A percentile compares a stretch with the other conserved stretches of the same genome.
phyloP scores from a whole-genome alignment of 2,888 invertebrate species.

The Himalopsyche anomala region DNA sequence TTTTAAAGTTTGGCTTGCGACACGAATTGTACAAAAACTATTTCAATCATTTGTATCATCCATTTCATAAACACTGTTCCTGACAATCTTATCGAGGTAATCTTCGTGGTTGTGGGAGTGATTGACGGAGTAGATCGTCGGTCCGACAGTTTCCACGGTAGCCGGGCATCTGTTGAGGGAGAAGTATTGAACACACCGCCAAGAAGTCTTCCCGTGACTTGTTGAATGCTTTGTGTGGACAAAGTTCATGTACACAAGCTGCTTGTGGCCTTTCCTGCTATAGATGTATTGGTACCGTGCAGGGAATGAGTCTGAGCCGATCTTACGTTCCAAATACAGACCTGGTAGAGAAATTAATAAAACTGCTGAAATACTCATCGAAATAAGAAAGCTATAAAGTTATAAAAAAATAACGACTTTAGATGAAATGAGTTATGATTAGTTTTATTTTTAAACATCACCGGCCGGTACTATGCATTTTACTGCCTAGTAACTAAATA shows the following conservation, averaged over 20 bases:
- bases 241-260: conserved; percentile 76
- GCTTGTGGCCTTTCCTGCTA: conserved; percentile 77
- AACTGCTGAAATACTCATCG: not conserved
- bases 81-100: conserved; percentile 74
- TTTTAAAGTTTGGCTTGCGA: not conserved
- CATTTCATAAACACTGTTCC: conserved; percentile 76
- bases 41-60: conserved; percentile 57
- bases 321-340: conserved; percentile 71
- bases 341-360: conserved; percentile 68
- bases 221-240: conserved; percentile 77
- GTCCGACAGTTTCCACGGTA: conserved; percentile 75
- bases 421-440: no score
- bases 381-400: no score
- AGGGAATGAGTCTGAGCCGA: conserved; percentile 68
- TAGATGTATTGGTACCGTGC: conserved; percentile 75
- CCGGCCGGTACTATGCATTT: no score
- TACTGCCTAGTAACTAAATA: no score
- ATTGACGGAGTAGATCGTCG: conserved; percentile 75
- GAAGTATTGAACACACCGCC: conserved; percentile 77
- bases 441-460: no score
- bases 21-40: not conserved
- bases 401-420: no score
- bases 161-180: conserved; percentile 76
- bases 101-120: conserved; percentile 76
- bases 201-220: conserved; percentile 76